These are phyloP conservation scores for Noctilio leporinus DNA, from an alignment of 2,113 vertebrate species.

Conservation along the genomic window DNA sequence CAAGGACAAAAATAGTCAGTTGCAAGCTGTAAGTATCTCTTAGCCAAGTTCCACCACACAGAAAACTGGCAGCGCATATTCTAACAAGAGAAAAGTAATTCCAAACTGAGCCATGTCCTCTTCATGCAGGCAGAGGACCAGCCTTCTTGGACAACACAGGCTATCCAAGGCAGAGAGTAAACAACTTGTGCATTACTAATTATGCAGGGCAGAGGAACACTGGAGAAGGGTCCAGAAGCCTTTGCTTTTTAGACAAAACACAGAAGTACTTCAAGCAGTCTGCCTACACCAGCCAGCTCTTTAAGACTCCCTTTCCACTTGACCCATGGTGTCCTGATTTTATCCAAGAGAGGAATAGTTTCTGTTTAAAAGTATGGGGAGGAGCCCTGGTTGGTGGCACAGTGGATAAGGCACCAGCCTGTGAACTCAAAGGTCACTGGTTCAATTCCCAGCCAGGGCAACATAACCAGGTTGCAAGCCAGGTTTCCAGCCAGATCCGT, in stretches of 20 bases:
- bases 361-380: background rate
- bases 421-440: too few relatives aligned
- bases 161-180: background rate
- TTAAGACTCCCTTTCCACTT: background rate
- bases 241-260: slow-evolving; percentile 15
- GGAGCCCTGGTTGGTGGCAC: too few relatives aligned
- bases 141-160: background rate
- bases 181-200: background rate
- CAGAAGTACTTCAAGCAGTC: background rate
- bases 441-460: too few relatives aligned
- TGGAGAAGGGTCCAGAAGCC: background rate
- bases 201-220: background rate
- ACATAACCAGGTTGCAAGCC: too few relatives aligned
- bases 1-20: background rate
- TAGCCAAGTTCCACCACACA: background rate
- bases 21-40: background rate
- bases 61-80: background rate
- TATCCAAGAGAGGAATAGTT: background rate
- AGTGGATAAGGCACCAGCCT: too few relatives aligned
- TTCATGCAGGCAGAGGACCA: background rate
- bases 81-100: background rate
- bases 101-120: background rate
- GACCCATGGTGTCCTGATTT: background rate
- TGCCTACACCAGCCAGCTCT: background rate
- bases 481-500: too few relatives aligned